phyloP scores from a whole-genome alignment of 2,888 invertebrate genomes.

The Isoperla grammatica region DNA sequence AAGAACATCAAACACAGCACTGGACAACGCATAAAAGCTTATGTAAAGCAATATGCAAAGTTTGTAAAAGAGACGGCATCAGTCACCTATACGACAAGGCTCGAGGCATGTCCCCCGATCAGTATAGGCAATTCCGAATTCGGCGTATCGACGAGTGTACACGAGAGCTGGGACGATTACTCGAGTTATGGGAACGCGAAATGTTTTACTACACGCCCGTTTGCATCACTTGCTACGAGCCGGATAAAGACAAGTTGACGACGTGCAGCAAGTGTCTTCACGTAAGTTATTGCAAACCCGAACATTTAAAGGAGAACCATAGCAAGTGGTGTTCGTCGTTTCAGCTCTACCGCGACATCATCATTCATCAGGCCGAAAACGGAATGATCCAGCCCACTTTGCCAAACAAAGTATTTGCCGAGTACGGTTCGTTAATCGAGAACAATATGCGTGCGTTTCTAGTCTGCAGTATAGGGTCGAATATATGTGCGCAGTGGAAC shows the following conservation, averaged over 20 bases:
- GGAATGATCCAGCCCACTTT: slow-evolving; percentile 55
- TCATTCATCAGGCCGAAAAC: slow-evolving; percentile 53
- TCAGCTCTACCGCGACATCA: slow-evolving; percentile 54
- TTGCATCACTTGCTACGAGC: slow-evolving; percentile 55
- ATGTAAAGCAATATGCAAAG: slow-evolving; percentile 55
- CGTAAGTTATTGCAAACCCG: slow-evolving; percentile 43
- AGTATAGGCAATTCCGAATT: slow-evolving; percentile 58
- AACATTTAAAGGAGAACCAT: slow-evolving; percentile 51
- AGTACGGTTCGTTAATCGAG: slow-evolving; percentile 30
- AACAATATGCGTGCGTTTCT: slow-evolving; percentile 28
- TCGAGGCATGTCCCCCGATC: slow-evolving; percentile 40
- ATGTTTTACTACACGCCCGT: slow-evolving; percentile 61
- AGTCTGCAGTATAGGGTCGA: not conserved
- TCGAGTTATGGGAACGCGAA: slow-evolving; percentile 64
- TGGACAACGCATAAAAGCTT: slow-evolving; percentile 53
- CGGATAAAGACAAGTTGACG: slow-evolving; percentile 46
- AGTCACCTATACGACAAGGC: slow-evolving; percentile 51
- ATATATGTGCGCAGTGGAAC: slow-evolving; percentile 3
- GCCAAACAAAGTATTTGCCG: slow-evolving; percentile 47
- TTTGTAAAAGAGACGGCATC: slow-evolving; percentile 44
- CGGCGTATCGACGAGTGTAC: slow-evolving; percentile 57
- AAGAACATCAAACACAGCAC: slow-evolving; percentile 56
- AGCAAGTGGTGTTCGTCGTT: slow-evolving; percentile 58
- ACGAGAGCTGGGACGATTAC: slow-evolving; percentile 50
- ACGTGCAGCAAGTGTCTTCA: slow-evolving; percentile 56